Evolutionary conservation across 1,140 invertebrate species (phyloP), one percentile per base, ranked within the genome.

Genomic region (Caenorhabditis latens): DNA sequence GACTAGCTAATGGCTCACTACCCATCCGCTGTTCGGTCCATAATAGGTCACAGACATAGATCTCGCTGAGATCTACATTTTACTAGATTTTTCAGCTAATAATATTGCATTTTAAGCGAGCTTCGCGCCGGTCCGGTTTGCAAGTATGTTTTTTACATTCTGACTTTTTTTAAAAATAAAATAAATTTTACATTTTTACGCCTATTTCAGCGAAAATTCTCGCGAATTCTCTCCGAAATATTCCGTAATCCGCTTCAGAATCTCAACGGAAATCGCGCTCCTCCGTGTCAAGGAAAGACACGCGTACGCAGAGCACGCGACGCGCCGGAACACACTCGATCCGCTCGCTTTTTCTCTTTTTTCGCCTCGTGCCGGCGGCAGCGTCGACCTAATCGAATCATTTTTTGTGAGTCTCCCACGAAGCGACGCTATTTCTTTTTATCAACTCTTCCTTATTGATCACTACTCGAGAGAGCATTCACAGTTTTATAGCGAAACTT

Each of bases 371-470:
- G 71, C 71, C 46, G n/a, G 14, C 7, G 65, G 19, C 71, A 24
- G 19, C 71, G 71, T 21, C 71, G 46, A 79, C 71, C 71, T 79
- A 79, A 79, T 79, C 71, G 71, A 79, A 79, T 79, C 65, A 71
- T 79, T 79, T 79, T 32, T 79, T 50, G n/a, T 79, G n/a, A 79
- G 19, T 79, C 71, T 79, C 71, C 9, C 40, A 11, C 24, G 71
- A 11, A 46, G 11, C n/a, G 71, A 24, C 42, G 71, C 71, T 79
- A 79, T 50, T 79, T n/a, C n/a, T 46, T 46, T 79, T 79, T 79
- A 79, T 79, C 46, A 50, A 53, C 71, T 79, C 71, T 50, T 79
- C 43, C 21, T 6, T 79, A 79, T 79, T 50, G 71, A 50, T 79
- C n/a, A 79, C n/a, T 5, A 53, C 16, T n/a, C 14, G 13, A 43